Base-by-base conservation (phyloP, 2,888 invertebrate species). In the Caenorhabditis sinica region DNA sequence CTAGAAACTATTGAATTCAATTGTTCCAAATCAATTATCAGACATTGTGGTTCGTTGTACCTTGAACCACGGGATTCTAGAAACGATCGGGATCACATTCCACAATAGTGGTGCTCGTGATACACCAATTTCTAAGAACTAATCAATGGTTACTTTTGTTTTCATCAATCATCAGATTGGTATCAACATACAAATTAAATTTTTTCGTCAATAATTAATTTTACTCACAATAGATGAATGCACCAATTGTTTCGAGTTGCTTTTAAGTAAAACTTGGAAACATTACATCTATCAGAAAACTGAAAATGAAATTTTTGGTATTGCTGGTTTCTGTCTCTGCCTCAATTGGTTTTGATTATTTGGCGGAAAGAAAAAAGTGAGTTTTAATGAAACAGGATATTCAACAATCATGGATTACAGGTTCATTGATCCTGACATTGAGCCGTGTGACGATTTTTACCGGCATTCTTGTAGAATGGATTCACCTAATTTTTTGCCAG, bases 361-460 rank as follows among this genome's bases (percentile, higher is more conserved):
- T 30, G 13, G 65, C 45, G 11, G 65, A 65, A 65, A 30, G 30
- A 8, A 45, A n/a, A 45, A 45, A 65, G 65, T 65, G 11, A n/a
- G 65, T 45, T 60, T 30, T 15, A 25, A 60, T 6, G 11, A 8
- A 20, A 51, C n/a, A 45, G n/a, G 20, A 13, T 20, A 23, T 1
- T 20, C 6, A 20, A 5, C 0, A 51, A 13, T n/a, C 20, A 13
- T 40, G 11, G 2, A 17, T 40, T 65, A 28, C 3, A 74, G 65
- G 17, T 15, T 33, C 13, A 36, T 56, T 9, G 51, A 66, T 28
- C 36, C 40, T 9, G 15, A n/a, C 17, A 11, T 56, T 11, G 65
- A 75, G 30, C 74, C 74, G 8, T 75, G 74, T 20, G 65, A 65
- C 15, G 20, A 75, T 30, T 75, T 75, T 30, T 75, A 56, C 25